These are phyloP conservation scores for Mesochorus sp. DNA, from an alignment of 2,888 invertebrate genomes.

Conservation along the genomic window DNA sequence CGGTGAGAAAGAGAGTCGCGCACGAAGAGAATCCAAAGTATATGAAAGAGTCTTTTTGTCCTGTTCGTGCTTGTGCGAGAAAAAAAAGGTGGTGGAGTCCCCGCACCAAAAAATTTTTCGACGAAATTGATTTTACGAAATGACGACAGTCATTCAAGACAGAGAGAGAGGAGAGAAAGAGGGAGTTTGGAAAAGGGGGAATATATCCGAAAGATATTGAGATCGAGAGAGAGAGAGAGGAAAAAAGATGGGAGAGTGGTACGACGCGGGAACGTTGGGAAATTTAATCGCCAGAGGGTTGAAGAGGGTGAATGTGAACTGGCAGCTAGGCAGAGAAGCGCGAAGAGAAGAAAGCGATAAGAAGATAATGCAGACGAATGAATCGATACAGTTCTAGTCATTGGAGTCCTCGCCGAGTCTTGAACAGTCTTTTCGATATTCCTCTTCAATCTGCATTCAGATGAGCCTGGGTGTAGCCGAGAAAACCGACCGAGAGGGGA, in stretches of 20 bases:
- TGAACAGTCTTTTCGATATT: conserved; percentile 55
- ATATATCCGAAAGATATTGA: background rate
- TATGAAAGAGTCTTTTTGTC: conserved; percentile 35
- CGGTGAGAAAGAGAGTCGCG: conserved; percentile 5
- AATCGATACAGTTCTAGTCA: conserved; percentile 56
- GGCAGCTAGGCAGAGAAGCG: conserved; percentile 29
- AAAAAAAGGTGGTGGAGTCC: conserved; percentile 11
- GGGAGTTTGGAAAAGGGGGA: background rate
- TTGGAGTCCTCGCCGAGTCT: conserved; percentile 23
- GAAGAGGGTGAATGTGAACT: conserved; percentile 39
- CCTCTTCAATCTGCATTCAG: conserved; percentile 63
- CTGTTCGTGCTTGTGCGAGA: conserved; percentile 15
- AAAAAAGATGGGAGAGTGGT: background rate
- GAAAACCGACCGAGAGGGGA: conserved; percentile 2
- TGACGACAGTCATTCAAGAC: conserved; percentile 57
- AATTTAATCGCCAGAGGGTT: conserved; percentile 57
- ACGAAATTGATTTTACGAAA: conserved; percentile 61
- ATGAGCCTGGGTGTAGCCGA: conserved; percentile 40
- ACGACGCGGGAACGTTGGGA: conserved; percentile 44
- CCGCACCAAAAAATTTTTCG: conserved; percentile 38
- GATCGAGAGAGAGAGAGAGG: background rate
- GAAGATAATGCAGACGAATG: conserved; percentile 59
- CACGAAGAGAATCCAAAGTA: conserved; percentile 57
- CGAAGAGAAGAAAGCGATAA: conserved; percentile 54
- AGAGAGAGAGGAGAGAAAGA: background rate